Evolutionary conservation across 2,888 invertebrate genomes (phyloP).

Genomic region (Ptychoptera contaminata): DNA sequence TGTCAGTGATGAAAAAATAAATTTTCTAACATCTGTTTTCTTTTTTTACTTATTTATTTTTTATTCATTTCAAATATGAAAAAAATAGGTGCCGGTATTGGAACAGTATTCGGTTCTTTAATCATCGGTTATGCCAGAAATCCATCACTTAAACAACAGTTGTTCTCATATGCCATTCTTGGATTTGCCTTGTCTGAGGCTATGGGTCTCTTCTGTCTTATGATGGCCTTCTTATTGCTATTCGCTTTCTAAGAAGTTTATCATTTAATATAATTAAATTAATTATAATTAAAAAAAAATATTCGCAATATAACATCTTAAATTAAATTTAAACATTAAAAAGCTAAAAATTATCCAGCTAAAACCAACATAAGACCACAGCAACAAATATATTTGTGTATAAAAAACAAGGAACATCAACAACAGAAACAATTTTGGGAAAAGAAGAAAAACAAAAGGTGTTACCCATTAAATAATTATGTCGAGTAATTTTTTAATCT

Average conservation of each 20-base stretch:
- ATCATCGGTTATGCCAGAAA: conserved; percentile 95
- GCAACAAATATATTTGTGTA: too few species aligned
- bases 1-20: too few species aligned
- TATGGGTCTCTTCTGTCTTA: conserved; percentile 97
- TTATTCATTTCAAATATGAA: too few species aligned
- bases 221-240: conserved; percentile 95
- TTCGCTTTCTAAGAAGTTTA: conserved; percentile 67
- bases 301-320: neutral
- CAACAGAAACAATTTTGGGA: too few species aligned
- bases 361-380: too few species aligned
- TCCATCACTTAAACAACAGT: conserved; percentile 92
- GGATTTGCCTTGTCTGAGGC: conserved; percentile 97
- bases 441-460: too few species aligned
- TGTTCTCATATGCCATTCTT: conserved; percentile 94
- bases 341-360: too few species aligned
- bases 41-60: too few species aligned
- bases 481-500: too few species aligned
- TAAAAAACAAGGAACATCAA: too few species aligned
- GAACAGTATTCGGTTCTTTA: conserved; percentile 90
- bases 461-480: too few species aligned
- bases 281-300: neutral
- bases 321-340: neutral
- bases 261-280: conserved; percentile 4
- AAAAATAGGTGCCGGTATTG: conserved; percentile 81
- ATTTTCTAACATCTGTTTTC: too few species aligned